Conservation (phyloP, 2,113 vertebrate species). For the Tachysurus fulvidraco region DNA sequence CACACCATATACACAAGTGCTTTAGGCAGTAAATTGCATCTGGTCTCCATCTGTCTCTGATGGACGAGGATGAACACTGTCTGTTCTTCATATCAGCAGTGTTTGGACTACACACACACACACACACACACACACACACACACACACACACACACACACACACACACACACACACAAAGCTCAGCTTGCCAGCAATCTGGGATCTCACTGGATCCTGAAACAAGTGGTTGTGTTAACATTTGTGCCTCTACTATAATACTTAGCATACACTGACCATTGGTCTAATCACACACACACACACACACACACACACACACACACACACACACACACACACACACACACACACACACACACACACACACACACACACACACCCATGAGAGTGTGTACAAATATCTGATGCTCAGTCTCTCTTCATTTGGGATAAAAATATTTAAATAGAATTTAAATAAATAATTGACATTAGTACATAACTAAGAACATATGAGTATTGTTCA, state of each 20-base stretch:
- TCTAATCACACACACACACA: background rate
- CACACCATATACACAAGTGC: slow-evolving; percentile 48
- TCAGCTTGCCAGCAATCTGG: background rate
- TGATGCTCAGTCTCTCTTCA: background rate
- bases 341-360: background rate
- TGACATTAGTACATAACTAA: background rate
- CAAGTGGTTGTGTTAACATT: background rate
- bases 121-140: slow-evolving; percentile 7
- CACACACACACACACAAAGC: background rate
- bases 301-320: slow-evolving; percentile 2
- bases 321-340: background rate
- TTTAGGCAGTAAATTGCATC: slow-evolving; percentile 72
- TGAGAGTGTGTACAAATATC: too few species aligned
- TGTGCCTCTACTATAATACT: background rate
- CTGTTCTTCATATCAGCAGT: slow-evolving; percentile 12
- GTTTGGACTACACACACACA: background rate
- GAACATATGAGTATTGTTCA: background rate
- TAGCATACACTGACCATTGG: background rate
- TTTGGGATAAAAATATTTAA: background rate
- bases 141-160: slow-evolving; percentile 11
- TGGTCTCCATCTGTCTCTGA: slow-evolving; percentile 71
- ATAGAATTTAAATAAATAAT: background rate
- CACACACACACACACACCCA: background rate
- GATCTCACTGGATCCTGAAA: background rate
- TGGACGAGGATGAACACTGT: slow-evolving; percentile 15